A percentile compares a stretch with the other conserved stretches of the same genome.
phyloP scores from a whole-genome alignment of 2,113 vertebrate genomes.

The Junco hyemalis region DNA sequence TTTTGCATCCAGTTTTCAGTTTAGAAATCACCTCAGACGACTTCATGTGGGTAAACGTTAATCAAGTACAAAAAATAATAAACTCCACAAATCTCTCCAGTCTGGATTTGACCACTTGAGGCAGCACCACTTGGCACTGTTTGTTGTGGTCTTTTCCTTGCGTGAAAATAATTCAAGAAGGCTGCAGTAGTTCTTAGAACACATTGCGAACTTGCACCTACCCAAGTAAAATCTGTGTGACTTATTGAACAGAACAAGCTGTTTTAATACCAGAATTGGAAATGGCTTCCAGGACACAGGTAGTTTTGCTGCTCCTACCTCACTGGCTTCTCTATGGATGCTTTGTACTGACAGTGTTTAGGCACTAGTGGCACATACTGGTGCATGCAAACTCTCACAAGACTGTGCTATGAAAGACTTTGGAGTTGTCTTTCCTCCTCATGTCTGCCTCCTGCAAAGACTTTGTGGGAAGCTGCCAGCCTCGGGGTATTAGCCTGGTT shows the following conservation, averaged over 20 bases:
- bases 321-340: rapidly evolving
- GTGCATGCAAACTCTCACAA: rapidly evolving
- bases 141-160: neutral
- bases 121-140: neutral
- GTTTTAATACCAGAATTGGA: neutral
- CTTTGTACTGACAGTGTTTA: neutral
- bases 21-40: neutral
- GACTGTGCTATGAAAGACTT: neutral
- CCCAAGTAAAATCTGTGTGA: neutral
- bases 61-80: neutral
- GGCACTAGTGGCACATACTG: neutral
- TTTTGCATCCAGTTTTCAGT: neutral
- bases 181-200: neutral
- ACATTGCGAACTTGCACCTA: neutral
- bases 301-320: neutral
- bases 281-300: neutral
- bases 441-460: neutral
- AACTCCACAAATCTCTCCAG: neutral
- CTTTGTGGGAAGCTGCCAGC: neutral
- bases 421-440: neutral
- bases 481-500: neutral
- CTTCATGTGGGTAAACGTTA: neutral
- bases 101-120: neutral
- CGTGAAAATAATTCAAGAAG: neutral
- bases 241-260: neutral